These are phyloP conservation scores for Choloepus hoffmanni DNA, from an alignment of 2,113 vertebrate species.

Conservation along the genomic window DNA sequence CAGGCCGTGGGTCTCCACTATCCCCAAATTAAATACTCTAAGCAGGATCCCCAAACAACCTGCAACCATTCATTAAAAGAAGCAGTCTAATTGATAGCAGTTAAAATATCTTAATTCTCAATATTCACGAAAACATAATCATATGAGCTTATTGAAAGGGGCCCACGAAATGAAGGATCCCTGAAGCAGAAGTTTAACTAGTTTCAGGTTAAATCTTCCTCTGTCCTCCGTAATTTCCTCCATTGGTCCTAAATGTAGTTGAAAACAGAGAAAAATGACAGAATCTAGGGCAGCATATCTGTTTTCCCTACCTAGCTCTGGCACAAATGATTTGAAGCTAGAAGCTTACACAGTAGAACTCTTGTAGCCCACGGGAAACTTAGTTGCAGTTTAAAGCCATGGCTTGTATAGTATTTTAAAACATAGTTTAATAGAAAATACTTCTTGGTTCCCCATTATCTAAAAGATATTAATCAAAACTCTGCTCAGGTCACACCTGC, in stretches of 20 bases:
- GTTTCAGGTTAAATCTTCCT: not conserved
- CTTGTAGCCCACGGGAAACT: not conserved
- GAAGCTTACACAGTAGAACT: not conserved
- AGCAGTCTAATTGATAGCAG: not conserved
- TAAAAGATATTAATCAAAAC: not conserved
- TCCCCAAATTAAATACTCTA: not conserved
- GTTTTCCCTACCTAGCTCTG: not conserved
- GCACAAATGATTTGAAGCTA: constrained; percentile 11
- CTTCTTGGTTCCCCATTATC: not conserved
- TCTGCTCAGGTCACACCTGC: not conserved
- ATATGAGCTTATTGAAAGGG: not conserved
- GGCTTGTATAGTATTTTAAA: not conserved
- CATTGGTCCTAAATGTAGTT: not conserved
- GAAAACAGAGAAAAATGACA: not conserved
- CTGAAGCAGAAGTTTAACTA: not conserved
- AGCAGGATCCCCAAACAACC: not conserved
- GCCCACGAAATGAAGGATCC: not conserved
- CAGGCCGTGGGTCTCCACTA: too few species aligned
- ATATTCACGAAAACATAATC: not conserved
- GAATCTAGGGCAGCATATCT: not conserved
- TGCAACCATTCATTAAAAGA: not conserved
- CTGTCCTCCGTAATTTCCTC: not conserved
- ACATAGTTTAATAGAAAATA: not conserved
- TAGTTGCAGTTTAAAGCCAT: not conserved
- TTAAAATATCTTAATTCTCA: not conserved